These are phyloP conservation scores for Aldrovandia affinis DNA, from an alignment of 2,797 vertebrate species.

Conservation along the genomic window DNA sequence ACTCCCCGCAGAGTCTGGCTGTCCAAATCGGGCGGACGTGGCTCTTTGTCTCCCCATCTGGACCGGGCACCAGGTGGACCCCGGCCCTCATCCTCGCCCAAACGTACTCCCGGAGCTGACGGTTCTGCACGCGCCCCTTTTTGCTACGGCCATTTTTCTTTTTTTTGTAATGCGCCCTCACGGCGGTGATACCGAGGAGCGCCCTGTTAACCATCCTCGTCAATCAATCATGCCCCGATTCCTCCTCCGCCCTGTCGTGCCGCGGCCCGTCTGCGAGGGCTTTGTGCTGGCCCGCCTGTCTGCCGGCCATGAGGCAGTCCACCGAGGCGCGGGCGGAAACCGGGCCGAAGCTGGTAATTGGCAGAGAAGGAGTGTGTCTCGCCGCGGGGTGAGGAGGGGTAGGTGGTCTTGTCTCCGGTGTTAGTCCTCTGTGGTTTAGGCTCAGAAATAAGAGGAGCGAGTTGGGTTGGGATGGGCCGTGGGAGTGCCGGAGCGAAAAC, in stretches of 20 bases:
- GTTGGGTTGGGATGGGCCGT: background rate
- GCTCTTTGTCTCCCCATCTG: background rate
- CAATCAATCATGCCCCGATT: too few species aligned
- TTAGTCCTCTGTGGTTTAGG: background rate
- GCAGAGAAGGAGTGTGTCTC: background rate
- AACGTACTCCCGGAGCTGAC: background rate
- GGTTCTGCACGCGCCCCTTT: background rate
- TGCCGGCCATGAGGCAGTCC: background rate
- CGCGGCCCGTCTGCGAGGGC: background rate
- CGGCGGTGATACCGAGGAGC: background rate
- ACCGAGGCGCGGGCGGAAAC: background rate
- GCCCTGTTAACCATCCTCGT: background rate
- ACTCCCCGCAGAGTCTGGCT: background rate
- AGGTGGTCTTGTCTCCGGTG: background rate
- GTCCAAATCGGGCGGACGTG: background rate
- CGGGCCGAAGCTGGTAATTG: background rate
- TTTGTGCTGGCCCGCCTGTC: background rate
- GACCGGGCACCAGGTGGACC: background rate
- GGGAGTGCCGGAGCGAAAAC: background rate
- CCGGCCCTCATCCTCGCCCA: background rate
- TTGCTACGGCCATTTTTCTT: background rate
- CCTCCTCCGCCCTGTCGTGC: background rate
- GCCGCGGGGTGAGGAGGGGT: background rate
- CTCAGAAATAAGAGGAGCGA: slow-evolving; percentile 6
- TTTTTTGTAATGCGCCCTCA: too few species aligned